phyloP scores from a whole-genome alignment of 2,888 invertebrate genomes.

The Yponomeuta malinellus region DNA sequence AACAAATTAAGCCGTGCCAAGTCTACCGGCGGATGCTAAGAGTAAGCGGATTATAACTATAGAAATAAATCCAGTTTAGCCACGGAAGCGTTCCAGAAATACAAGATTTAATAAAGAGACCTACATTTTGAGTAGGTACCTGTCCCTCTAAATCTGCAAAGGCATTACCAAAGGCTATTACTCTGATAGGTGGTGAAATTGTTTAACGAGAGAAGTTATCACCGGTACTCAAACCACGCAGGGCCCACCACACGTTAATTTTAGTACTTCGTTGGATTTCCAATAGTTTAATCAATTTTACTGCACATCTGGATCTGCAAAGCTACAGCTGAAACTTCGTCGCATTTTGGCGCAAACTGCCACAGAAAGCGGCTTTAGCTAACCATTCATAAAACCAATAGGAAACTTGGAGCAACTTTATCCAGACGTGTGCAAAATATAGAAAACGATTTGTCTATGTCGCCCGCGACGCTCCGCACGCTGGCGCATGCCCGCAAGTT shows the following conservation, averaged over 20 bases:
- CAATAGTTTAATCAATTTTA: neutral
- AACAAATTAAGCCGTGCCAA: neutral
- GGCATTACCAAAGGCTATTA: neutral
- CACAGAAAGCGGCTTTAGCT: neutral
- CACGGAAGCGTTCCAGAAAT: neutral
- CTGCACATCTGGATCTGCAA: neutral
- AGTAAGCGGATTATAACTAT: neutral
- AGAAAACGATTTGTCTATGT: constrained; percentile 29
- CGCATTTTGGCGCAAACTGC: neutral
- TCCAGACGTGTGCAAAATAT: constrained; percentile 22
- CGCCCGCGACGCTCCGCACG: constrained; percentile 15
- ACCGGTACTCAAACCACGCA: neutral
- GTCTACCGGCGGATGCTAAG: neutral
- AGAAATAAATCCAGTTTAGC: neutral
- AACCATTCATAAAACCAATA: constrained; percentile 3
- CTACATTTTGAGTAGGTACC: neutral
- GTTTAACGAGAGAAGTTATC: neutral
- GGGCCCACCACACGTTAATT: neutral
- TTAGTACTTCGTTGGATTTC: neutral
- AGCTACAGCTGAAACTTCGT: neutral
- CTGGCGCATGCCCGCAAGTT: constrained; percentile 20
- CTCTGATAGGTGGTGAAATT: neutral
- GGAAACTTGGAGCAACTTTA: constrained; percentile 19
- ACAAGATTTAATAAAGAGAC: neutral
- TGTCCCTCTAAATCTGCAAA: neutral